A percentile compares a stretch with the other conserved stretches of the same genome.
Evolutionary conservation across 2,113 vertebrate genomes (phyloP).

Genomic region (Pseudorectes ferrugineus): DNA sequence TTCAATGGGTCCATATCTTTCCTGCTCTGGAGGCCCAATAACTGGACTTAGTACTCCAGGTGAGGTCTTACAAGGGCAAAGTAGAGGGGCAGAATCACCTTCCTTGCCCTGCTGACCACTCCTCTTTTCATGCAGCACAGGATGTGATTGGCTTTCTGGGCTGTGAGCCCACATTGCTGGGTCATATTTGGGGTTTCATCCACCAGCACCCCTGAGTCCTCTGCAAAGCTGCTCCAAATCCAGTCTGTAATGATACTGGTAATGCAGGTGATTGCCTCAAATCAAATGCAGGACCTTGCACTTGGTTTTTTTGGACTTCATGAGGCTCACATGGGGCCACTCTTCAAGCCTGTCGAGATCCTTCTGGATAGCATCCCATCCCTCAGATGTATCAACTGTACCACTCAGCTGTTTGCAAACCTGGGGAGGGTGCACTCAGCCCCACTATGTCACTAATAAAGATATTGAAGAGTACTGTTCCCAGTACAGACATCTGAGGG

Average conservation of each 20-base stretch:
- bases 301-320: neutral
- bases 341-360: neutral
- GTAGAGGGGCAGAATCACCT: neutral
- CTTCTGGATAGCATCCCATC: neutral
- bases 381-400: neutral
- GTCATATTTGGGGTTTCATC: neutral
- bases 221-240: neutral
- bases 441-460: neutral
- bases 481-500: neutral
- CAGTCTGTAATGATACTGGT: neutral
- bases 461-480: neutral
- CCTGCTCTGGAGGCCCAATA: neutral
- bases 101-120: fast-evolving
- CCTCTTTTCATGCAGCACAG: neutral
- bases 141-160: neutral
- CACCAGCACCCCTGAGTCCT: neutral
- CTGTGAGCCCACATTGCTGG: neutral
- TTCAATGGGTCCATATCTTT: neutral
- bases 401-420: neutral
- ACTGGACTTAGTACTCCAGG: neutral
- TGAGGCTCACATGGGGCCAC: neutral
- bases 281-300: neutral
- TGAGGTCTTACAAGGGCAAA: neutral
- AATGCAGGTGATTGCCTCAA: neutral
- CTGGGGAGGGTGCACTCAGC: neutral